Base-by-base conservation (phyloP, 2,113 vertebrate species). In the Hoplias malabaricus region DNA sequence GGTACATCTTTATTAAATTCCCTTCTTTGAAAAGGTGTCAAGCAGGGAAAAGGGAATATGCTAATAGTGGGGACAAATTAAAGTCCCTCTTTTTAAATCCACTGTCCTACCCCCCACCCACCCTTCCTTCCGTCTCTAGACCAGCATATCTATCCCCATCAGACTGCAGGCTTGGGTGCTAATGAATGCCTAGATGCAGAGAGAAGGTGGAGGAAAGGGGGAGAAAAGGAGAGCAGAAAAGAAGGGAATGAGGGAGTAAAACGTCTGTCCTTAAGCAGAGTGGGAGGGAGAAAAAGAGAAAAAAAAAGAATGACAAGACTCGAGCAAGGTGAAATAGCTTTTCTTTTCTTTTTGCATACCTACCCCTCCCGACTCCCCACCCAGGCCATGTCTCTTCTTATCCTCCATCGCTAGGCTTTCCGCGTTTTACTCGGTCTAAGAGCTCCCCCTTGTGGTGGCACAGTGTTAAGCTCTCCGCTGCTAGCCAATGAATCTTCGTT, bases 1-100 rank as follows among this genome's bases (percentile, higher is more conserved):
- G 94, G 93, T 94, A 95, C 94, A 94, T 96, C 95, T 97, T 95
- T 96, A 97, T 95, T 96, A 96, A 96, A 97, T 95, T 95, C 92
- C 88, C 90, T 67, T 91, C 92, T 93, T 91, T 93, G 93, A 95
- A 94, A 94, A 92, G 88, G 92, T 92, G 91, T 93, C 94, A 90
- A 88, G 93, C 92, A 91, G 50, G 73, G 67, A 81, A 71, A 73
- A 88, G 91, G 92, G 90, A 96, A 95, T 95, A 95, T 94, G 94
- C 93, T 94, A 95, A 95, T 94, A 92, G 87, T 83, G 84, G 42
- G 75, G 73, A 62, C 69, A 90, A 90, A 90, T 90, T 89, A 86
- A 88, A 89, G 86, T 84, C 53, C 63, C 80, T 79, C 70, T 61
- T 85, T 83, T 79, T 79, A 74, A 89, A 89, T 88, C 85, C 75